Evolutionary conservation across 2,113 vertebrate species (phyloP), one percentile per base, ranked within the genome.

Genomic region (Tympanuchus pallidicinctus): DNA sequence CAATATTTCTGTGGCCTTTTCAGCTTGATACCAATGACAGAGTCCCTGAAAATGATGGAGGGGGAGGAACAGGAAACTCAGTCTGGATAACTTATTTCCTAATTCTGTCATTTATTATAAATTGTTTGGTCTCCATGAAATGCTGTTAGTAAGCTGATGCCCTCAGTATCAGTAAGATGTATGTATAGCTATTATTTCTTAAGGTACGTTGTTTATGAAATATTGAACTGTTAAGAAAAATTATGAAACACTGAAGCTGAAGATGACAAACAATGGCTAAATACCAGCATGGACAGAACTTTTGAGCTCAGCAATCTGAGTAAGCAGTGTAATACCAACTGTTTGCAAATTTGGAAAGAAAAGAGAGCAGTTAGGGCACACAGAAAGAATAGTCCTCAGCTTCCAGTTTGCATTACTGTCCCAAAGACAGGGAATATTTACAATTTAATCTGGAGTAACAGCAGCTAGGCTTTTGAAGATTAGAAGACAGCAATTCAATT

Each of bases 11-110:
- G 69, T 94, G 73, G 28, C 86, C 76, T 90, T 90, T 95, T 90
- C 73, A 77, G 67, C 65, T 88, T 91, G 92, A 90, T 90, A 64
- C 60, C 43, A 86, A 36, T 93, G 93, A 95, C 89, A 94, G 86
- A 90, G 91, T 94, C 80, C 61, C 86, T 92, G 92, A 94, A 96
- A 96, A 93, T 95, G 92, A 95, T 94, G 75, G 63, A 95, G 69
- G 78, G 50, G 92, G 89, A 96, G 94, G 92, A 94, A 76, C 75
- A 56, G 42, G 50, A 52, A 54, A 60, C 60, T 94, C 82, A 87
- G 71, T 78, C 80, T 86, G 32, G 93, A 95, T 95, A 94, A 96
- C 65, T 96, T 94, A 94, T 96, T 95, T 94, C 92, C 90, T 95
- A 94, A 93, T 93, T 96, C 92, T 92, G 88, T 86, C 89, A 93